These are phyloP conservation scores for Campylorhamphus procurvoides DNA, from an alignment of 2,113 vertebrate genomes.

Conservation along the genomic window DNA sequence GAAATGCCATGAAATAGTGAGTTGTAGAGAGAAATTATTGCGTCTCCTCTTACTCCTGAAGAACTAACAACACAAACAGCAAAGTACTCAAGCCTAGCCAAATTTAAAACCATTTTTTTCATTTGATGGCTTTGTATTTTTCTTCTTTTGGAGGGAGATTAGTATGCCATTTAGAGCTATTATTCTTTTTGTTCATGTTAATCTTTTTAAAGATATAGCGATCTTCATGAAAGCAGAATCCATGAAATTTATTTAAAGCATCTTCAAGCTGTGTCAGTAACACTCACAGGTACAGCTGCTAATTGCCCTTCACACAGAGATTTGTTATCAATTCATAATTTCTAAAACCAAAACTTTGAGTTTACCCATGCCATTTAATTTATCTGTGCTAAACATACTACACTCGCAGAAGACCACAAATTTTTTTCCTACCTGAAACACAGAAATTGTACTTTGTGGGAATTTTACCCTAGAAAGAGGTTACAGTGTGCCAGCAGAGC, in stretches of 20 bases:
- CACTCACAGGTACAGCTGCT: neutral
- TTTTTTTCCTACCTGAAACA: neutral
- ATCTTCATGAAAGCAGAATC: neutral
- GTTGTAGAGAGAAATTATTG: conserved; percentile 33
- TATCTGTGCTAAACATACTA: neutral
- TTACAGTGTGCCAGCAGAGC: neutral
- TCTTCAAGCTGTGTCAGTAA: neutral
- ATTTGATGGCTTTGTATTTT: neutral
- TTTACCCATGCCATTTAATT: neutral
- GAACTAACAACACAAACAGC: neutral
- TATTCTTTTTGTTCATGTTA: neutral
- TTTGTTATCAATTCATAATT: neutral
- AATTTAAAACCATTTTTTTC: neutral
- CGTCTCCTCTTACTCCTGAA: neutral
- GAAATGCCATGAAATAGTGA: conserved; percentile 43
- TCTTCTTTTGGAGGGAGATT: neutral
- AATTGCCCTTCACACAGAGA: neutral
- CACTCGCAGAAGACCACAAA: neutral
- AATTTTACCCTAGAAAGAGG: neutral
- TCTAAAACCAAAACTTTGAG: neutral
- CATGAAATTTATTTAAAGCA: neutral
- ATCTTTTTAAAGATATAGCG: neutral
- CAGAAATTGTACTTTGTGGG: neutral
- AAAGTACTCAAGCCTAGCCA: neutral
- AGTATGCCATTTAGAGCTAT: neutral